phyloP scores from a whole-genome alignment of 2,888 invertebrate species.

The Horisme vitalbata region DNA sequence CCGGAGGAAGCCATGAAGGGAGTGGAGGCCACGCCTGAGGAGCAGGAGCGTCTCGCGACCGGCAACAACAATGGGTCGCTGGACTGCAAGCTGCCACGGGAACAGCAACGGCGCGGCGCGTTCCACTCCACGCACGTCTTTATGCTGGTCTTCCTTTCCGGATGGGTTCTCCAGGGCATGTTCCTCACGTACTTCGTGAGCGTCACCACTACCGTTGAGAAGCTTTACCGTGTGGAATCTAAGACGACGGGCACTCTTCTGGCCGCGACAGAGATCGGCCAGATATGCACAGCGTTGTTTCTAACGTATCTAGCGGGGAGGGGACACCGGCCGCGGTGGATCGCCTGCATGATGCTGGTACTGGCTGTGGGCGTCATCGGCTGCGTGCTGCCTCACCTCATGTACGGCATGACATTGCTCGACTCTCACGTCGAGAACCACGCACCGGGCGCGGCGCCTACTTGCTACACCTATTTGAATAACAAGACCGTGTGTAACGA shows the following conservation, averaged over 20 bases:
- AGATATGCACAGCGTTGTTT: conserved; percentile 94
- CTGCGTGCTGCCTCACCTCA: conserved; percentile 93
- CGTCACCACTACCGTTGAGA: conserved; percentile 96
- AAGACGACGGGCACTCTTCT: conserved; percentile 94
- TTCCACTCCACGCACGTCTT: conserved; percentile 95
- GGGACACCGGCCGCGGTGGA: conserved; percentile 96
- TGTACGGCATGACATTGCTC: conserved; percentile 90
- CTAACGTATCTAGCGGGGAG: conserved; percentile 95
- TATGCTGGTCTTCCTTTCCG: conserved; percentile 93
- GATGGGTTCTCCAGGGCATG: conserved; percentile 95
- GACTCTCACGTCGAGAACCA: conserved; percentile 65
- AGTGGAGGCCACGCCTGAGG: conserved; percentile 76
- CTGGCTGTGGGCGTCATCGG: conserved; percentile 93
- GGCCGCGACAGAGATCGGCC: conserved; percentile 96
- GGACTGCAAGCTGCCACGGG: conserved; percentile 87
- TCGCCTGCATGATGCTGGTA: conserved; percentile 95
- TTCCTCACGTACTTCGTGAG: conserved; percentile 97
- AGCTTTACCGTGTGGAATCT: conserved; percentile 95
- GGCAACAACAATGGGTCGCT: conserved; percentile 88
- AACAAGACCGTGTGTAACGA: conserved; percentile 79
- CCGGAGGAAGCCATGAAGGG: conserved; percentile 77
- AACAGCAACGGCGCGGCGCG: conserved; percentile 80
- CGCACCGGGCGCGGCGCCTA: conserved; percentile 61
- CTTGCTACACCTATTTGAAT: conserved; percentile 53
- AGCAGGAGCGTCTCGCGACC: conserved; percentile 74